Percentiles rank a stretch among this genome's conserved stretches.
phyloP scores from a whole-genome alignment of 1,140 invertebrate genomes.

The Lepidostoma basale region DNA sequence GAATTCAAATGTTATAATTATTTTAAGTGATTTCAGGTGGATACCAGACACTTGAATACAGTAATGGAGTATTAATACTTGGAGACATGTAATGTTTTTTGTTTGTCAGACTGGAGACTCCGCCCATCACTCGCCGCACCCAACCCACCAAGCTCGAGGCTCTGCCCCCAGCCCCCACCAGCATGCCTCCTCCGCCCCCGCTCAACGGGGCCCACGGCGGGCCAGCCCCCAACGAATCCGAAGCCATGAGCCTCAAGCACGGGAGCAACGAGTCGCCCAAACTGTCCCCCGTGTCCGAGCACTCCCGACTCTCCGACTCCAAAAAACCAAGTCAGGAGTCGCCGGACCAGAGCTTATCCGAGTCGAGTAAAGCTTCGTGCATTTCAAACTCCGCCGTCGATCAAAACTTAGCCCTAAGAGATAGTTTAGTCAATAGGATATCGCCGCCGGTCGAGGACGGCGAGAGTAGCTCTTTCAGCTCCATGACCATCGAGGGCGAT shows the following conservation, averaged over 20 bases:
- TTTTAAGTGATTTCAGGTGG: too few relatives aligned
- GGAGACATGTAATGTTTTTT: too few relatives aligned
- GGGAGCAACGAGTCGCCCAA: conserved; percentile 23
- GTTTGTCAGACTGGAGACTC: conserved; percentile 21
- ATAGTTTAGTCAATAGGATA: conserved; percentile 27
- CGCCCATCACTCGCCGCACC: conserved; percentile 26
- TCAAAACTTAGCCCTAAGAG: conserved; percentile 21
- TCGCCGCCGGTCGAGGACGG: conserved; percentile 10
- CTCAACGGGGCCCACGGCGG: not conserved
- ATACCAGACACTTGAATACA: too few relatives aligned
- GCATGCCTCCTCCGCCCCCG: not conserved
- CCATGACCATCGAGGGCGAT: conserved; percentile 29
- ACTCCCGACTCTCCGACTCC: not conserved
- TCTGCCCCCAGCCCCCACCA: not conserved
- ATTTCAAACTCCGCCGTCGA: conserved; percentile 5
- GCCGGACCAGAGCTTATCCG: conserved; percentile 14
- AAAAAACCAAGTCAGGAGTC: conserved; percentile 15
- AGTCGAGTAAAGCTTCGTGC: conserved; percentile 18
- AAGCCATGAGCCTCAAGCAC: not conserved
- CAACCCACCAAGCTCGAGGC: conserved; percentile 19
- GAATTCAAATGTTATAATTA: too few relatives aligned
- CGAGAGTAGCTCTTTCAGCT: conserved; percentile 35
- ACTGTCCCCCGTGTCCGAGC: conserved; percentile 10
- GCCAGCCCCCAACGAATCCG: not conserved
- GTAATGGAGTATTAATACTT: too few relatives aligned